phyloP scores from a whole-genome alignment of 2,888 invertebrate species.

The Drosophila pseudotakahashii region DNA sequence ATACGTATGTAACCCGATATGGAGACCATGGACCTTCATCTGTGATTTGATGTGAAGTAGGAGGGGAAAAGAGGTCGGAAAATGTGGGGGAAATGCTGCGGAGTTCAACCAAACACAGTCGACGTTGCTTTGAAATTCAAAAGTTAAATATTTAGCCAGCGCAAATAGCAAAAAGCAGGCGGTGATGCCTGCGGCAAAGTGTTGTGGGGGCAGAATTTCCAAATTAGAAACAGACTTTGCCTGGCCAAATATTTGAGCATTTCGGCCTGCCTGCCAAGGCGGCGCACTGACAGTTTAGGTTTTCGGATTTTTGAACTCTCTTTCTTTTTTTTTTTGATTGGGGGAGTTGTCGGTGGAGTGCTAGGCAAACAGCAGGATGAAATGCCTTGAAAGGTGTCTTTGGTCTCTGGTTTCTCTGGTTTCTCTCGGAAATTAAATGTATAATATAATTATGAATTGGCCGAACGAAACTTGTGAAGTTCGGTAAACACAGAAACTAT shows the following conservation, averaged over 20 bases:
- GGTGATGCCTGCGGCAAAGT: conserved; percentile 25
- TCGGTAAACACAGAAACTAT: conserved; percentile 25
- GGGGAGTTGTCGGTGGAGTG: conserved; percentile 20
- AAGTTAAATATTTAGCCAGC: conserved; percentile 64
- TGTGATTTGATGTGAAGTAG: conserved; percentile 46
- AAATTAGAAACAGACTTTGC: conserved; percentile 51
- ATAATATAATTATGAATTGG: conserved; percentile 28
- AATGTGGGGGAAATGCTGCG: conserved; percentile 12
- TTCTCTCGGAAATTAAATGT: conserved; percentile 17
- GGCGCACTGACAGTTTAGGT: conserved; percentile 33
- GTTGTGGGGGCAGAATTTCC: conserved; percentile 29
- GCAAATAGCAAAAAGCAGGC: conserved; percentile 49
- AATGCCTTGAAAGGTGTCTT: conserved; percentile 32
- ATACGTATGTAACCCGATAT: conserved; percentile 56
- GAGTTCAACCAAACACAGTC: conserved; percentile 42
- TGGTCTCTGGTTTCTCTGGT: conserved; percentile 5
- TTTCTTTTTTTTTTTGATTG: conserved; percentile 2
- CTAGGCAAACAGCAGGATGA: conserved; percentile 24
- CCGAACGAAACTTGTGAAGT: conserved; percentile 25
- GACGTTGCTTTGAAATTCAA: conserved; percentile 66
- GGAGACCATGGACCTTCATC: conserved; percentile 19
- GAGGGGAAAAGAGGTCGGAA: not conserved
- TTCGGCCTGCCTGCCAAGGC: conserved; percentile 40
- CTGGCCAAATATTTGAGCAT: conserved; percentile 49
- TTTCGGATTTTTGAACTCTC: conserved; percentile 21